Base-by-base conservation (phyloP, 2,113 vertebrate species). In the Zosterops hypoxanthus region DNA sequence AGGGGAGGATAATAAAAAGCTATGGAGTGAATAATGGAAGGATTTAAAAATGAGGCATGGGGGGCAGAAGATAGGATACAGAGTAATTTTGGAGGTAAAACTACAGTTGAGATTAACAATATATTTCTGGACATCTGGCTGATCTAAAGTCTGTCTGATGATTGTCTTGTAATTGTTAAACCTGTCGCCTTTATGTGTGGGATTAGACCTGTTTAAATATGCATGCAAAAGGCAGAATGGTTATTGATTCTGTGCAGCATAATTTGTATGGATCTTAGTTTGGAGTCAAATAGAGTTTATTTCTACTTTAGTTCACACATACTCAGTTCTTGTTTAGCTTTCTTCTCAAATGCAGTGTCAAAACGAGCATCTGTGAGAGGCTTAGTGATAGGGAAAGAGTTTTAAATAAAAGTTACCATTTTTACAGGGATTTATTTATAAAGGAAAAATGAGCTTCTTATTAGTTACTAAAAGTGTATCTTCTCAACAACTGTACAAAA, bases 21-120 rank as follows among this genome's bases (percentile, higher is more conserved):
- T 95, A 91, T 93, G 88, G 85, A 90, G 89, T 96, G 85, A 96
- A 95, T 86, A 96, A 95, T 90, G 70, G 91, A 90, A 90, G 91
- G 91, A 83, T 96, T 96, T 95, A 42, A 92, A 96, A 93, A 89
- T 85, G 88, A 95, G 53, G 77, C 70, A 82, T 71, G 82, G 56
- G 71, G 82, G 77, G 20, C 87, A 79, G 86, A 65, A 91, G 91
- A 92, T 82, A 94, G 83, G 90, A 89, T 75, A 55, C 47, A 50
- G 59, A 4, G 2, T 78, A 77, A 92, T 91, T 92, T 85, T 86
- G 82, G 78, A 92, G 72, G 78, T 87, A 73, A 81, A 90, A 50
- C 83, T 69, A 44, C 39, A 81, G 79, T 34, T 52, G 77, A 96
- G 91, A 94, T 96, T 94, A 92, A 91, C 60, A 36, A n/a, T 86